These are phyloP conservation scores for Acrocera orbiculus DNA, from an alignment of 2,888 invertebrate genomes.

Conservation along the genomic window DNA sequence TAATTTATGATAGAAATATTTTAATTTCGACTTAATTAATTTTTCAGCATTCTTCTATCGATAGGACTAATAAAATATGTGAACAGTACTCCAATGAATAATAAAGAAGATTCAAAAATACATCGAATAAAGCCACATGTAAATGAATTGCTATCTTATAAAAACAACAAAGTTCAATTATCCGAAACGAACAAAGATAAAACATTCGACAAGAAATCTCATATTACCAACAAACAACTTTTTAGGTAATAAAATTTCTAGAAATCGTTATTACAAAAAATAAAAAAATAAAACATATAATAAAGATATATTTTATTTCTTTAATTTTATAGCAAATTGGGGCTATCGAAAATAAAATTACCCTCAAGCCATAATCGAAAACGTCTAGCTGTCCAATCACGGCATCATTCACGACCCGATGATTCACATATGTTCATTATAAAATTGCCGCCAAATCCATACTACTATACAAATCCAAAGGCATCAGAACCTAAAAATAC, in stretches of 20 bases:
- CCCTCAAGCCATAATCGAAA: conserved; percentile 66
- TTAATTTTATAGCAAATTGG: conserved; percentile 40
- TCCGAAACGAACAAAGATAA: conserved; percentile 20
- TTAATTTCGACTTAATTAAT: too few species aligned
- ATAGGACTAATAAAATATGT: too few species aligned
- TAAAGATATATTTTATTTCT: conserved; percentile 32
- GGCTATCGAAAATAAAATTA: conserved; percentile 51
- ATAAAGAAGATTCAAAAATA: conserved; percentile 8
- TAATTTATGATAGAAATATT: too few species aligned
- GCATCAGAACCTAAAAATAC: conserved; percentile 35
- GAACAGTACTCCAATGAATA: conserved; percentile 3
- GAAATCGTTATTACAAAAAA: not conserved
- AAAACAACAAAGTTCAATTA: conserved; percentile 13
- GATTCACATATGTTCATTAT: conserved; percentile 78
- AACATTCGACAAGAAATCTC: conserved; percentile 19
- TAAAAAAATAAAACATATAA: not conserved
- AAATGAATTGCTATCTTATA: not conserved
- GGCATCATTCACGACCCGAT: conserved; percentile 48
- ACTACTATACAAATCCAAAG: conserved; percentile 55
- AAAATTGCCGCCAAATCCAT: conserved; percentile 68
- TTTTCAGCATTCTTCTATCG: too few species aligned
- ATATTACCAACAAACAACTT: conserved; percentile 11
- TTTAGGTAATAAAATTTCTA: conserved; percentile 9
- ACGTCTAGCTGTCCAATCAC: conserved; percentile 57
- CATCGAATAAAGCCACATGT: conserved; percentile 7